Evolutionary conservation across 2,888 invertebrate species (phyloP), one percentile per base, ranked within the genome.

Genomic region (Parasteatoda lunata): DNA sequence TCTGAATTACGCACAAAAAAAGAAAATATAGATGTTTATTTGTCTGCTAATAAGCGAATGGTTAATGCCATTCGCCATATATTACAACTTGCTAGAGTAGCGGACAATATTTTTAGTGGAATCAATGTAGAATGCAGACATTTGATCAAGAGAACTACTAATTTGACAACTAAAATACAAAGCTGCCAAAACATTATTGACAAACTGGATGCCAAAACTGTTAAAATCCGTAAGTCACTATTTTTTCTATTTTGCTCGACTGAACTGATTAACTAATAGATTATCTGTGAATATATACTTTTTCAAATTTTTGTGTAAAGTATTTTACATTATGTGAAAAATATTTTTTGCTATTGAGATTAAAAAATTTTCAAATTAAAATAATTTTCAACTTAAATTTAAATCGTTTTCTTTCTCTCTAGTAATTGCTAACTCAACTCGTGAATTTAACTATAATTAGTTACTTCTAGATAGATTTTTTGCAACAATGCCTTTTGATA

Each of bases 151-250:
- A 94, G 97, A 90, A 95, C 96, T 88, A 94, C 94, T 88, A 92
- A 93, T 75, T 94, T 97, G 85, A 95, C 95, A 91, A 92, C 93
- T 83, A 95, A 95, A 92, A 94, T 97, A 90, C 93, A 93, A 90
- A 93, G 93, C 90, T 94, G 97, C 90, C 95, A 95, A 91, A 94
- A 94, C 90, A 94, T 94, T 91, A 95, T 96, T 91, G 94, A 94
- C 91, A 93, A 93, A 89, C 95, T 94, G 93, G 96, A 97, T 93
- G 97, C 97, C 89, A 97, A 96, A 94, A 95, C 95, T 93, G 96
- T 97, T 92, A 95, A 96, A 95, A 97, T 97, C 94, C 97, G 97
- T 97, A 94, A 97, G 97, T 97, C 93, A 78, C 52, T 30, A 15
- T 30, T 68, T 68, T 68, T 15, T 15, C 8, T 1, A 13, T 15